Conservation (phyloP, 2,888 invertebrate genomes). For the Sclerodermus sp. region DNA sequence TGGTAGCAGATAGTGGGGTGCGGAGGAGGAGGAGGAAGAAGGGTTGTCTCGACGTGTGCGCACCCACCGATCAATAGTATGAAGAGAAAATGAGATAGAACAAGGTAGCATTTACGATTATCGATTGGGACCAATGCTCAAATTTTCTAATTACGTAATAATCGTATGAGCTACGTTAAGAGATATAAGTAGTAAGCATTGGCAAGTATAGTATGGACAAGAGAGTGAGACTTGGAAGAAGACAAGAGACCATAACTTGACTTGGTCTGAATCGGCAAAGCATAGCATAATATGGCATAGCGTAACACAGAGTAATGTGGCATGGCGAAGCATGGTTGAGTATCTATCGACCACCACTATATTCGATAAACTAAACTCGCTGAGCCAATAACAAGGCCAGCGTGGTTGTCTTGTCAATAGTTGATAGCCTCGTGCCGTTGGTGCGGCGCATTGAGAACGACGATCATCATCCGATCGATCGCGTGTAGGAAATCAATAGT, state of each 20-base stretch:
- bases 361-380: constrained; percentile 7
- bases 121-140: constrained; percentile 41
- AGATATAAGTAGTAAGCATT: constrained; percentile 25
- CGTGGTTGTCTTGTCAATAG: constrained; percentile 3
- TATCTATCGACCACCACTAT: constrained; percentile 27
- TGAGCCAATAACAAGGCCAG: constrained; percentile 28
- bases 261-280: too few relatives aligned
- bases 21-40: too few relatives aligned
- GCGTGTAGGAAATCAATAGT: background rate
- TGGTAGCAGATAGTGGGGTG: too few relatives aligned
- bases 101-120: constrained; percentile 35
- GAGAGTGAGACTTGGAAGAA: too few relatives aligned
- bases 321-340: constrained; percentile 1
- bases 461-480: background rate
- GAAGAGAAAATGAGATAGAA: background rate
- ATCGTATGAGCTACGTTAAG: constrained; percentile 51
- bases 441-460: background rate
- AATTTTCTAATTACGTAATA: constrained; percentile 55
- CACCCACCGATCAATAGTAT: background rate
- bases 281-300: too few relatives aligned
- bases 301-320: background rate
- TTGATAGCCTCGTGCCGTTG: background rate
- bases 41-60: too few relatives aligned
- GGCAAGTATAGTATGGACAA: too few relatives aligned
- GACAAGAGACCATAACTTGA: too few relatives aligned